These are phyloP conservation scores for Drosophila nannoptera DNA, from an alignment of 1,140 invertebrate genomes.

Conservation along the genomic window DNA sequence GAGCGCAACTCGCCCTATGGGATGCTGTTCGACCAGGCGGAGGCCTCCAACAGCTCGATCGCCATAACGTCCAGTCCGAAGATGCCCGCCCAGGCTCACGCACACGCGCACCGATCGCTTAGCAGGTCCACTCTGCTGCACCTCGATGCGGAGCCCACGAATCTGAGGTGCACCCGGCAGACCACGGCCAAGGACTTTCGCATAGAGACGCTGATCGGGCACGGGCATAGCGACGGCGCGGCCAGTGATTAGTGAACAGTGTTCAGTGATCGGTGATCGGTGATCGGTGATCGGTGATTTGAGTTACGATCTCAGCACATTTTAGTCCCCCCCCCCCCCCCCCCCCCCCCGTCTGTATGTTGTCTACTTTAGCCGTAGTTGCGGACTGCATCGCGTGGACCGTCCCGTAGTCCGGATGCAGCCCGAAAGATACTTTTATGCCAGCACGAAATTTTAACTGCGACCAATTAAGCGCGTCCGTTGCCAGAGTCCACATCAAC, in stretches of 20 bases:
- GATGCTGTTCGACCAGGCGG: slow-evolving; percentile 60
- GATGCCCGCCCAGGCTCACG: slow-evolving; percentile 9
- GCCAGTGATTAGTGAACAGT: slow-evolving; percentile 48
- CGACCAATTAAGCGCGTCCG: slow-evolving; percentile 59
- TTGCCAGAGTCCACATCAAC: slow-evolving; percentile 55
- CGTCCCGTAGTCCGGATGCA: slow-evolving; percentile 19
- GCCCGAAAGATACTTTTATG: slow-evolving; percentile 36
- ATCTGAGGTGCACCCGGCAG: slow-evolving; percentile 50
- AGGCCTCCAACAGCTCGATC: slow-evolving; percentile 54
- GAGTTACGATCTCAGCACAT: neutral
- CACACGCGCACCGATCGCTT: slow-evolving; percentile 17
- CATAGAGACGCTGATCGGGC: slow-evolving; percentile 77
- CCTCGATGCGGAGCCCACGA: slow-evolving; percentile 50
- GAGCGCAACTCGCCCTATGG: slow-evolving; percentile 45
- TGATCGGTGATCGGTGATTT: neutral
- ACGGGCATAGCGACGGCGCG: slow-evolving; percentile 54
- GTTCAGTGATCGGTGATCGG: slow-evolving; percentile 44
- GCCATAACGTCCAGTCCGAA: slow-evolving; percentile 60
- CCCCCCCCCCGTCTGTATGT: slow-evolving; percentile 25
- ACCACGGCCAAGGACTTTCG: slow-evolving; percentile 76
- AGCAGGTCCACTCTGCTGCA: slow-evolving; percentile 42
- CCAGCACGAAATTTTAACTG: slow-evolving; percentile 63
- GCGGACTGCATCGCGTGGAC: slow-evolving; percentile 27
- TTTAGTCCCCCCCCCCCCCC: neutral
- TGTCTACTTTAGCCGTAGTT: slow-evolving; percentile 40